Conservation (phyloP, 2,888 invertebrate genomes). For the Lasioglossum calceatum region DNA sequence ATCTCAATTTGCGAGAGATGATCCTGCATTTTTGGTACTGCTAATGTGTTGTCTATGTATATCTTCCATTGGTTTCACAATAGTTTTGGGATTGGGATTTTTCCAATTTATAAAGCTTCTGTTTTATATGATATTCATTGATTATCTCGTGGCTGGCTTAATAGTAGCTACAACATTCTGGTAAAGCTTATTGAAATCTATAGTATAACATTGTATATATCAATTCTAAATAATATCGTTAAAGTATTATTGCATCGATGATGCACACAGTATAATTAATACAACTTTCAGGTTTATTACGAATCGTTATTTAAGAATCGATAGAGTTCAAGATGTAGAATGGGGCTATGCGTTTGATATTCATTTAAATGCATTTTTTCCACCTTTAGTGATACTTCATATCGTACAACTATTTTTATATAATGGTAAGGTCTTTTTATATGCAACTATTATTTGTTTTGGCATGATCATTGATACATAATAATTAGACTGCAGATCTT, state of each 20-base stretch:
- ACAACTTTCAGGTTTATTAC: conserved; percentile 89
- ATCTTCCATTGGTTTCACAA: conserved; percentile 95
- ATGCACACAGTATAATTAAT: conserved; percentile 26
- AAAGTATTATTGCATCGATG: neutral
- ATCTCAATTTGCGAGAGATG: conserved; percentile 99
- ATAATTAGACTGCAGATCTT: too few species aligned
- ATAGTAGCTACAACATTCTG: conserved; percentile 95
- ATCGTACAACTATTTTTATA: conserved; percentile 96
- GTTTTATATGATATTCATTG: conserved; percentile 96
- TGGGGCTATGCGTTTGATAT: conserved; percentile 99
- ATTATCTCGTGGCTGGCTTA: conserved; percentile 95
- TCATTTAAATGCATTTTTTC: conserved; percentile 99
- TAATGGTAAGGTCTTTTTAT: conserved; percentile 86
- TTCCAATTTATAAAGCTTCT: conserved; percentile 92
- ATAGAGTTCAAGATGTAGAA: conserved; percentile 92
- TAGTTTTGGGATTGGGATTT: conserved; percentile 90
- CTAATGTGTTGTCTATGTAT: conserved; percentile 94
- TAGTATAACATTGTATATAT: neutral
- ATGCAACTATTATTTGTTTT: neutral
- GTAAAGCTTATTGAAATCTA: conserved; percentile 85
- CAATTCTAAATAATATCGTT: neutral
- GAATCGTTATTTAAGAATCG: conserved; percentile 91
- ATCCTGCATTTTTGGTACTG: conserved; percentile 98
- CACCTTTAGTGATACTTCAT: conserved; percentile 97
- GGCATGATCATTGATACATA: neutral